These are phyloP conservation scores for Nixonia krombeini DNA, from an alignment of 1,140 invertebrate species.

Conservation along the genomic window DNA sequence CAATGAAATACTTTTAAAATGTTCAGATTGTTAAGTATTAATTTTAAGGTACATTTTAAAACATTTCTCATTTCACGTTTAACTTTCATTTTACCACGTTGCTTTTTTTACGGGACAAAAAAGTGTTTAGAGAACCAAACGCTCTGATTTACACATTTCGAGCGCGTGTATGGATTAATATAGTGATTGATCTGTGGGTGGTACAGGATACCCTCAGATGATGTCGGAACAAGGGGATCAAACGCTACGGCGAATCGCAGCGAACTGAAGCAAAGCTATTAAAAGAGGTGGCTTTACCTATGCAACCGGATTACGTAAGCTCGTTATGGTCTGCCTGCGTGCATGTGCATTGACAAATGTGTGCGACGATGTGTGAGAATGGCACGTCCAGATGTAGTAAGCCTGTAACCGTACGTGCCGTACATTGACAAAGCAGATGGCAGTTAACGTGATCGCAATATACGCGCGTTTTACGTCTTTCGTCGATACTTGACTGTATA, in stretches of 20 bases:
- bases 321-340: constrained; percentile 12
- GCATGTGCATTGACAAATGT: constrained; percentile 12
- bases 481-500: no score
- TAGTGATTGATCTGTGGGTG: constrained; percentile 2
- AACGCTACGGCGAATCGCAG: constrained; percentile 14
- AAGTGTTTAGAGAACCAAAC: no score
- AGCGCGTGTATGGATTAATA: no score
- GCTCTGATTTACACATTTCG: no score
- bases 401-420: constrained; percentile 5
- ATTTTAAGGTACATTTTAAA: no score
- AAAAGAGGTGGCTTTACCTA: constrained; percentile 30
- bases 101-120: no score
- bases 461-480: no score
- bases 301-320: constrained; percentile 17
- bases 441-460: no score
- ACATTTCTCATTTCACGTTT: no score
- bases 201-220: constrained; percentile 1
- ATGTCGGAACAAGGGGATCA: constrained; percentile 1
- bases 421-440: constrained; percentile 5
- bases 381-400: constrained; percentile 4
- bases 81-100: no score
- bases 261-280: constrained; percentile 25
- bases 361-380: constrained; percentile 15
- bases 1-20: no score
- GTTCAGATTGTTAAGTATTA: no score